These are phyloP conservation scores for Pseudorasbora parva DNA, from an alignment of 2,113 vertebrate species.

Conservation along the genomic window DNA sequence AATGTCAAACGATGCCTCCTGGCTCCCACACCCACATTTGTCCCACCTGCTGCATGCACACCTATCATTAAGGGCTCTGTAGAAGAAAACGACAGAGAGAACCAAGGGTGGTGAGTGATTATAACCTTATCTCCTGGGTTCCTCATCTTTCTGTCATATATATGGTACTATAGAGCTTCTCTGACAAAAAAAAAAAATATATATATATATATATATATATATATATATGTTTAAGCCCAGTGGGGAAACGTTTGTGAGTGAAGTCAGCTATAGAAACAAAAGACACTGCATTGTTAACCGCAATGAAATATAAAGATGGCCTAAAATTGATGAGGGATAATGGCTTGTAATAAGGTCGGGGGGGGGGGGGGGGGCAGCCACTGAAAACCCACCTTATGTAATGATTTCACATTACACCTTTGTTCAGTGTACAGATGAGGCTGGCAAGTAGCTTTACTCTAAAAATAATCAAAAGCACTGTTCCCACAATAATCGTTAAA, in stretches of 20 bases:
- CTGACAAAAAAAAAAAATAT: background rate
- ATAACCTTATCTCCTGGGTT: background rate
- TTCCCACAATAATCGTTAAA: background rate
- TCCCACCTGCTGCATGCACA: constrained; percentile 16
- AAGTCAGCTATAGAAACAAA: background rate
- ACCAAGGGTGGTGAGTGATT: background rate
- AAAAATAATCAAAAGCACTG: background rate
- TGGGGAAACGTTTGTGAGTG: background rate
- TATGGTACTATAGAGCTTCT: background rate
- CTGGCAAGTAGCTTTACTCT: background rate
- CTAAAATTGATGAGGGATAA: background rate
- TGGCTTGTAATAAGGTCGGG: background rate
- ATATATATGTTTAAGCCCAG: background rate
- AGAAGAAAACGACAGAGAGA: background rate
- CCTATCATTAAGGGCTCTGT: constrained; percentile 20
- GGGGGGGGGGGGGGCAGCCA: background rate
- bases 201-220: too few relatives aligned
- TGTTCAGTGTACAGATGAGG: background rate
- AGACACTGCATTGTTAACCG: background rate
- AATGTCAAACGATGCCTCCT: constrained; percentile 25
- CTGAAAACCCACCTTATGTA: background rate
- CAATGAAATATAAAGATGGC: constrained; percentile 1
- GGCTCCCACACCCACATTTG: background rate
- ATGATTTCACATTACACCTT: background rate
- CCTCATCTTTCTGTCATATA: constrained; percentile 10